Conservation (phyloP, 2,113 vertebrate species). For the Corapipo altera region DNA sequence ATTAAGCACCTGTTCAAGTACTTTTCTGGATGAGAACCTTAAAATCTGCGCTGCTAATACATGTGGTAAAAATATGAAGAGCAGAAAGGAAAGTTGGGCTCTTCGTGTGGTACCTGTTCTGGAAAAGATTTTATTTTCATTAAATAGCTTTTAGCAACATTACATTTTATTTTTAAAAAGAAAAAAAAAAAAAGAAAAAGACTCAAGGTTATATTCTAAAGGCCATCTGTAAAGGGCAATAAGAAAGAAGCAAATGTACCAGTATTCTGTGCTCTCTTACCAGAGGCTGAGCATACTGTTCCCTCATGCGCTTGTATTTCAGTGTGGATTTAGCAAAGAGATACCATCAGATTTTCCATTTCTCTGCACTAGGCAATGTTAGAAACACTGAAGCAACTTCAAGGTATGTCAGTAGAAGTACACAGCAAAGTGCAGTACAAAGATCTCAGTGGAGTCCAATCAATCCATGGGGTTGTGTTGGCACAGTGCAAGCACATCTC, state of each 20-base stretch:
- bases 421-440: neutral
- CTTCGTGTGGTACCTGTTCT: neutral
- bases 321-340: neutral
- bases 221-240: neutral
- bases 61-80: slow-evolving; percentile 23
- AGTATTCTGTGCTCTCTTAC: neutral
- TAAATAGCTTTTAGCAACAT: neutral
- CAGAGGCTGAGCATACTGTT: neutral
- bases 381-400: neutral
- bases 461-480: neutral
- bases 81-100: neutral
- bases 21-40: slow-evolving; percentile 31
- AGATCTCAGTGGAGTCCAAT: neutral
- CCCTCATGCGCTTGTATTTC: neutral
- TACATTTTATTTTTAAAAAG: neutral
- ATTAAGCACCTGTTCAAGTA: slow-evolving; percentile 63
- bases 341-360: neutral
- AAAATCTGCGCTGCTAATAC: neutral
- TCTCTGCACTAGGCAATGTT: neutral
- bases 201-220: neutral
- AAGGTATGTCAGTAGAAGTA: neutral
- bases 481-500: neutral
- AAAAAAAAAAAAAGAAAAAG: neutral
- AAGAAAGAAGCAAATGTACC: neutral
- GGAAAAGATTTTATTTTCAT: slow-evolving; percentile 25